Evolutionary conservation across 1,140 invertebrate genomes (phyloP).

Genomic region (Drosophila ohnishii): DNA sequence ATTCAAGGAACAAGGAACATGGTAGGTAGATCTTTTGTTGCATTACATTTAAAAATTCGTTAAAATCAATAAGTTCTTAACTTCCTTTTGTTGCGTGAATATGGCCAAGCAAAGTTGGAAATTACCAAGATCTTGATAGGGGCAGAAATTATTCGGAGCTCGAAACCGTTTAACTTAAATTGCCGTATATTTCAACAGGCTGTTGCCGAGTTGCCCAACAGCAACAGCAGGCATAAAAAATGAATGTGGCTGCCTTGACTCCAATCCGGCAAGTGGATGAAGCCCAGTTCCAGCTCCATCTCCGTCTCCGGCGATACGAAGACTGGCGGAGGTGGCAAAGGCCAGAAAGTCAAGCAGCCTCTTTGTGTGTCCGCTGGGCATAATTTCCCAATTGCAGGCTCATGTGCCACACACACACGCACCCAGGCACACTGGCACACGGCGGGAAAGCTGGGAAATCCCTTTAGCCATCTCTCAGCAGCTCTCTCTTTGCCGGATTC

Average conservation of each 20-base stretch:
- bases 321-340: conserved; percentile 40
- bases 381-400: conserved; percentile 74
- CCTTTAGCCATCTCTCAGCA: conserved; percentile 41
- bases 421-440: conserved; percentile 5
- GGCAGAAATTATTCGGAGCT: conserved; percentile 1
- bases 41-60: neutral
- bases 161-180: conserved; percentile 69
- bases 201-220: conserved; percentile 43
- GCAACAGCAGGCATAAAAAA: conserved; percentile 58
- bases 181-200: conserved; percentile 64
- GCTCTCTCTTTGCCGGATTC: conserved; percentile 37
- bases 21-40: neutral
- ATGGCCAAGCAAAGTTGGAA: neutral
- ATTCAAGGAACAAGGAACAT: neutral
- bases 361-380: conserved; percentile 59
- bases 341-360: conserved; percentile 63
- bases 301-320: conserved; percentile 1
- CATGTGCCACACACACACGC: conserved; percentile 57
- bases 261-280: conserved; percentile 37
- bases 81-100: neutral
- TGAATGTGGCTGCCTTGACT: conserved; percentile 50
- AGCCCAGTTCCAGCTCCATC: neutral
- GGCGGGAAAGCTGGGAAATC: conserved; percentile 24
- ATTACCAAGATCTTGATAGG: neutral
- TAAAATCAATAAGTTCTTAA: neutral